phyloP scores from a whole-genome alignment of 2,888 invertebrate genomes.

The Pelosia muscerda region DNA sequence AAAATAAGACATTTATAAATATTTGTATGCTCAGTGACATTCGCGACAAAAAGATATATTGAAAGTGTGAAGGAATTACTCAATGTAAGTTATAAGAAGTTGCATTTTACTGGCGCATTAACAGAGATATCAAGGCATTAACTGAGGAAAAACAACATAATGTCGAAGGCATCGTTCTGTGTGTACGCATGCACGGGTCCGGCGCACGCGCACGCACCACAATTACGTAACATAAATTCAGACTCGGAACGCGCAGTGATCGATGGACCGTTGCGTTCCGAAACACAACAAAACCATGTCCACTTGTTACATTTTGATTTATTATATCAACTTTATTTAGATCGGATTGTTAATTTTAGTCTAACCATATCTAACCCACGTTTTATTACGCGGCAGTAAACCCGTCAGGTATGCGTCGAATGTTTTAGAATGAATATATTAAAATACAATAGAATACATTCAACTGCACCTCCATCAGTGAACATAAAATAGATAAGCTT shows the following conservation, averaged over 20 bases:
- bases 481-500: slow-evolving; percentile 72
- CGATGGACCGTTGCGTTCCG: slow-evolving; percentile 72
- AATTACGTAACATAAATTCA: slow-evolving; percentile 84
- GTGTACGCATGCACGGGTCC: slow-evolving; percentile 22
- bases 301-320: slow-evolving; percentile 75
- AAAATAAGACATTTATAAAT: slow-evolving; percentile 14
- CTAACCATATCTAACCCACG: slow-evolving; percentile 51
- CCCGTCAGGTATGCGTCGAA: slow-evolving; percentile 42
- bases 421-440: slow-evolving; percentile 58
- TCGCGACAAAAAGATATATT: slow-evolving; percentile 33
- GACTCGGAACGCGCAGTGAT: slow-evolving; percentile 75
- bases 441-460: slow-evolving; percentile 55
- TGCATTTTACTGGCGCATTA: slow-evolving; percentile 65
- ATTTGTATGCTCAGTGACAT: slow-evolving; percentile 22
- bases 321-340: slow-evolving; percentile 65
- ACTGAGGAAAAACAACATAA: slow-evolving; percentile 70
- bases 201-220: slow-evolving; percentile 69
- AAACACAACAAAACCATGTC: slow-evolving; percentile 71
- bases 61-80: slow-evolving; percentile 41
- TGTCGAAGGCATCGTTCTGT: slow-evolving; percentile 59
- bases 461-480: slow-evolving; percentile 60
- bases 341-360: slow-evolving; percentile 63
- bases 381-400: slow-evolving; percentile 58
- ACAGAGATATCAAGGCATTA: slow-evolving; percentile 74
- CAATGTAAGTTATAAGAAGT: slow-evolving; percentile 57